These are phyloP conservation scores for Alauda arvensis DNA, from an alignment of 2,797 vertebrate species.

Conservation along the genomic window DNA sequence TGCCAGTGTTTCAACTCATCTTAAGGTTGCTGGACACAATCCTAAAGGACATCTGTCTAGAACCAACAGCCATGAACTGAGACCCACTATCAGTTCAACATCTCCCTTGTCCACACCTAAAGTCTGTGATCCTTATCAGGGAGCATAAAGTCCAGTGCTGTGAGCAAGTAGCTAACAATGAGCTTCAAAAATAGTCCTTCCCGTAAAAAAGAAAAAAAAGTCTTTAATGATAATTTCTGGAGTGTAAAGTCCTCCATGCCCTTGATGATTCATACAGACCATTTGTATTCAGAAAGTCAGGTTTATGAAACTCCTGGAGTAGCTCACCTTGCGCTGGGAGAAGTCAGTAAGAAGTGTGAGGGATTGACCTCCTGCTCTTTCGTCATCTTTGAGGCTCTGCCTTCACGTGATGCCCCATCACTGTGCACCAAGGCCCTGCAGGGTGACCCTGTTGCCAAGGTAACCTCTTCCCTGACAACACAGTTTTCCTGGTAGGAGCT, in stretches of 20 bases:
- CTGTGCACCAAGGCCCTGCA: not conserved
- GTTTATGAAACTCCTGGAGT: not conserved
- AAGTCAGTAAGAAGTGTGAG: conserved; percentile 6
- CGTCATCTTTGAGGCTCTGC: not conserved
- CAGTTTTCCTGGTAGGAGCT: fast-evolving
- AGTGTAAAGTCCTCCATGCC: not conserved
- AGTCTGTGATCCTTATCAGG: not conserved
- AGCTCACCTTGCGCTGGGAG: not conserved
- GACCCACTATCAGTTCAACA: not conserved
- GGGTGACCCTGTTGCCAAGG: conserved; percentile 31
- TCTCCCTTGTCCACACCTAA: not conserved
- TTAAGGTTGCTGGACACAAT: not conserved
- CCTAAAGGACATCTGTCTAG: not conserved
- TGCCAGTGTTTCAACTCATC: not conserved
- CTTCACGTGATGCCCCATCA: not conserved
- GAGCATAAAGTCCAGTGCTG: not conserved
- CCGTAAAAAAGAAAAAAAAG: not conserved
- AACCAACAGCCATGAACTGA: not conserved
- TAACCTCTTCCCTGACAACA: conserved; percentile 5
- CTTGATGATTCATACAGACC: not conserved
- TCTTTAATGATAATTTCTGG: not conserved
- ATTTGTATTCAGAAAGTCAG: conserved; percentile 38
- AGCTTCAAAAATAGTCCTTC: not conserved
- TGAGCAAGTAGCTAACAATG: not conserved
- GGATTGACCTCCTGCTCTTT: conserved; percentile 31